phyloP scores from a whole-genome alignment of 2,113 vertebrate species.

The Miniopterus natalensis region DNA sequence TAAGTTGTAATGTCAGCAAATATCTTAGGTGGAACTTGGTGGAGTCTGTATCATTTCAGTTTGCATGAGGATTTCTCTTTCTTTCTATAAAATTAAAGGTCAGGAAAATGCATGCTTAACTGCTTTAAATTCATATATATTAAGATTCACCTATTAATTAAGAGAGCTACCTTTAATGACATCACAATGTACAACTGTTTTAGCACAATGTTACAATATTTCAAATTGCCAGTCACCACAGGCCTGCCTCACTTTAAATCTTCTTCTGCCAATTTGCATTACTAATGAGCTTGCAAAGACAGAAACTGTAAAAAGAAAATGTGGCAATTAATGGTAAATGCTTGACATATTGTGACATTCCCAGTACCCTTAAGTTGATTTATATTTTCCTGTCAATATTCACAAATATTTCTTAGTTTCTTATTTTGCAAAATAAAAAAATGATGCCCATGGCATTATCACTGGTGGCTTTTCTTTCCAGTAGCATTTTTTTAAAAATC shows the following conservation, averaged over 20 bases:
- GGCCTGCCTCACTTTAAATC: constrained; percentile 33
- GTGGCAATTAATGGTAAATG: constrained; percentile 45
- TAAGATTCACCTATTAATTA: constrained; percentile 5
- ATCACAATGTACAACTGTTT: constrained; percentile 32
- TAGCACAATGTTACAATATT: not conserved
- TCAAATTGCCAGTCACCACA: constrained; percentile 15
- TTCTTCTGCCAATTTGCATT: constrained; percentile 64
- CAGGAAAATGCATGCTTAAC: not conserved
- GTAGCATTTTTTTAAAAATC: not conserved
- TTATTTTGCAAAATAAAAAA: constrained; percentile 39
- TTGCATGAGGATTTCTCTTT: constrained; percentile 17
- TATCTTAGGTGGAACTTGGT: not conserved
- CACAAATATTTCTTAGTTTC: constrained; percentile 31
- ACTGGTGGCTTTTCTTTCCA: not conserved
- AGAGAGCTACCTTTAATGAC: not conserved
- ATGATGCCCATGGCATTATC: not conserved
- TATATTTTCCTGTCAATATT: not conserved
- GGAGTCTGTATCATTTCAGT: not conserved
- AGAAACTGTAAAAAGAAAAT: constrained; percentile 37
- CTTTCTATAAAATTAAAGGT: not conserved
- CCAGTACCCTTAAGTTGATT: not conserved
- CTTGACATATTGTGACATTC: not conserved
- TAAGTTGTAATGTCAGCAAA: not conserved
- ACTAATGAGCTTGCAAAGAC: constrained; percentile 19
- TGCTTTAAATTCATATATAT: not conserved